Percentiles rank a stretch among this genome's conserved stretches.
Conservation (phyloP, 2,888 invertebrate species). For the Deroplatys truncata region DNA sequence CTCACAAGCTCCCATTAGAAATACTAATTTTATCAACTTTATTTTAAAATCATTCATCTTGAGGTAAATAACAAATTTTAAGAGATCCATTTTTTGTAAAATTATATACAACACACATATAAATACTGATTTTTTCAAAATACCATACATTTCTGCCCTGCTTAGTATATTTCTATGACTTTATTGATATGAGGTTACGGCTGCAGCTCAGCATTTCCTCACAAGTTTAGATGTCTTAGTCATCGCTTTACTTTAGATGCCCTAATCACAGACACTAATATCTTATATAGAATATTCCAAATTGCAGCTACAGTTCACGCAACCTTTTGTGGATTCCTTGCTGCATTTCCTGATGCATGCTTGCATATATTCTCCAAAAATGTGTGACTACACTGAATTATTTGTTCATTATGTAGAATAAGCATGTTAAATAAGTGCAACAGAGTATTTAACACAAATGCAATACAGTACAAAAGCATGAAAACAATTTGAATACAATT, state of each 20-base stretch:
- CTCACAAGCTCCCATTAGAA: neutral
- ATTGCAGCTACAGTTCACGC: neutral
- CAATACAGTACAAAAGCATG: neutral
- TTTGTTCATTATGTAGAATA: neutral
- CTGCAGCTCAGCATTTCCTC: neutral
- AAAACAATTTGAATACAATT: neutral
- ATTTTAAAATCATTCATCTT: neutral
- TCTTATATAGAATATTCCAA: neutral
- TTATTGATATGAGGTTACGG: neutral
- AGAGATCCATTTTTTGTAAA: conserved; percentile 16
- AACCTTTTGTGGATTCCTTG: neutral
- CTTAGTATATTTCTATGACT: neutral
- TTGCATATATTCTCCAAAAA: neutral
- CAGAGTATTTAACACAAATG: neutral
- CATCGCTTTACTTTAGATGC: neutral
- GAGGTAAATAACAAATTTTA: conserved; percentile 16
- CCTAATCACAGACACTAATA: conserved; percentile 11
- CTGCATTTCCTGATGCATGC: neutral
- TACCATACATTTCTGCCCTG: conserved; percentile 8
- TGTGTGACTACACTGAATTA: neutral
- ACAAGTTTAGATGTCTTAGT: neutral
- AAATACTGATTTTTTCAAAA: conserved; percentile 18
- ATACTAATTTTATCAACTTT: neutral
- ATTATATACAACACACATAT: conserved; percentile 18
- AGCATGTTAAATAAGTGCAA: neutral